These are phyloP conservation scores for Phylloscopus trochiloides DNA, from an alignment of 2,113 vertebrate genomes.

Conservation along the genomic window DNA sequence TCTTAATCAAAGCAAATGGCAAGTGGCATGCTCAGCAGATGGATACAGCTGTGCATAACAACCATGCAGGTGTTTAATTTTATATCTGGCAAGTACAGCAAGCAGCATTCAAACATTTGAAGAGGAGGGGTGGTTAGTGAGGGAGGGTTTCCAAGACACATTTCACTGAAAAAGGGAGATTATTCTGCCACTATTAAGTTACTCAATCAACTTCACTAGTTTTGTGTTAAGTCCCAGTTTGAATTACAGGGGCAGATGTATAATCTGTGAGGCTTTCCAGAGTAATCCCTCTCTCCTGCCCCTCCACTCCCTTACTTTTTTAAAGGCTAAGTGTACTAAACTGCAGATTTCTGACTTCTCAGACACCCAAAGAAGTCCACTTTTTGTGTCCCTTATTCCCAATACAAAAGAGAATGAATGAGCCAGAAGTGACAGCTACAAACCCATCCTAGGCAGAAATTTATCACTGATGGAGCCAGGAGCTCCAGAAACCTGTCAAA, in stretches of 20 bases:
- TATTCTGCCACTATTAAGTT: not conserved
- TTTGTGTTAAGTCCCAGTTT: not conserved
- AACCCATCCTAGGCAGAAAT: not conserved
- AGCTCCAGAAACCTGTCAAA: not conserved
- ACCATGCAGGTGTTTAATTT: slow-evolving; percentile 54
- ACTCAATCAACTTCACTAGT: slow-evolving; percentile 3
- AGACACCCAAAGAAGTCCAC: not conserved
- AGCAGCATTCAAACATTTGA: not conserved
- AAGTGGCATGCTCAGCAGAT: slow-evolving; percentile 48
- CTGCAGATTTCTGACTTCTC: not conserved
- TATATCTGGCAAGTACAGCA: not conserved
- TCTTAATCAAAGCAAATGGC: slow-evolving; percentile 61
- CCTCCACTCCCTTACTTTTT: rapidly evolving
- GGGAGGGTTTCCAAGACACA: not conserved
- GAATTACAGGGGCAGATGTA: slow-evolving; percentile 27
- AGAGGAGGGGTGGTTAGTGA: not conserved
- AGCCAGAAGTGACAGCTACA: not conserved
- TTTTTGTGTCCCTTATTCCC: not conserved
- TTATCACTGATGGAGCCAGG: not conserved
- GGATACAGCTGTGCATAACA: slow-evolving; percentile 57
- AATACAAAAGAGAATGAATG: not conserved
- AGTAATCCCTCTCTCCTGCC: not conserved
- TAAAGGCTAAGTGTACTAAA: not conserved
- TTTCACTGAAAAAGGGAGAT: not conserved
- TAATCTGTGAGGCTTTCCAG: not conserved